Percentiles rank a stretch among this genome's conserved stretches.
phyloP scores from a whole-genome alignment of 2,888 invertebrate species.

The Meandrusa payeni region DNA sequence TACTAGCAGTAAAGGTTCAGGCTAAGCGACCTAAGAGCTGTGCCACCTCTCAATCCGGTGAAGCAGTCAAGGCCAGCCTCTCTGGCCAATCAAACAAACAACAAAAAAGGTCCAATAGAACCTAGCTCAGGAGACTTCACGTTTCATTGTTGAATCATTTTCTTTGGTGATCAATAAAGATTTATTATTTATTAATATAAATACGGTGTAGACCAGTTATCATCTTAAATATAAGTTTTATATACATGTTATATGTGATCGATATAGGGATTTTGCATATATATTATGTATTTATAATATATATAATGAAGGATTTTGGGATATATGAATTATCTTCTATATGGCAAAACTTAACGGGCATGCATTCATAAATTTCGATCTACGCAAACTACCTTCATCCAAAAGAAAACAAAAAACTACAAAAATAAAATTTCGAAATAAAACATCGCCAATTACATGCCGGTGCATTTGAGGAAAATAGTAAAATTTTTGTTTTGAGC shows the following conservation, averaged over 20 bases:
- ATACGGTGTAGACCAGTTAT: too few relatives aligned
- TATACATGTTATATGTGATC: slow-evolving; percentile 22
- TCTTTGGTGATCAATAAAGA: too few relatives aligned
- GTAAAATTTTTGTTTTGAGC: slow-evolving; percentile 8
- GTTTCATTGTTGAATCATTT: too few relatives aligned
- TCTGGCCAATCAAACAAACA: too few relatives aligned
- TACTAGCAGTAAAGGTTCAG: too few relatives aligned
- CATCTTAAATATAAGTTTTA: slow-evolving; percentile 27
- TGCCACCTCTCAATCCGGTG: too few relatives aligned
- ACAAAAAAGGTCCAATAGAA: too few relatives aligned
- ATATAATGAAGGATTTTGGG: slow-evolving; percentile 7
- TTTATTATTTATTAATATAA: too few relatives aligned
- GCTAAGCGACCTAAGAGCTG: too few relatives aligned
- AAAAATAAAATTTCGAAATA: slow-evolving; percentile 14
- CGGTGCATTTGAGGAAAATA: slow-evolving; percentile 19
- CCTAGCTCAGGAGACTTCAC: too few relatives aligned
- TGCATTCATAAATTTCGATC: slow-evolving; percentile 23
- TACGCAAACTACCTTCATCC: slow-evolving; percentile 23
- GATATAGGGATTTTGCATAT: background rate
- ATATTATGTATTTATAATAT: slow-evolving; percentile 4
- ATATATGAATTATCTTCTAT: slow-evolving; percentile 1
- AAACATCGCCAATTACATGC: slow-evolving; percentile 30
- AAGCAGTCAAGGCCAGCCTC: too few relatives aligned
- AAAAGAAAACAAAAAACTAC: slow-evolving; percentile 24
- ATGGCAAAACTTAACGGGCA: slow-evolving; percentile 20